These are phyloP conservation scores for Clarias pachynema DNA, from an alignment of 2,797 vertebrate species.

Conservation along the genomic window DNA sequence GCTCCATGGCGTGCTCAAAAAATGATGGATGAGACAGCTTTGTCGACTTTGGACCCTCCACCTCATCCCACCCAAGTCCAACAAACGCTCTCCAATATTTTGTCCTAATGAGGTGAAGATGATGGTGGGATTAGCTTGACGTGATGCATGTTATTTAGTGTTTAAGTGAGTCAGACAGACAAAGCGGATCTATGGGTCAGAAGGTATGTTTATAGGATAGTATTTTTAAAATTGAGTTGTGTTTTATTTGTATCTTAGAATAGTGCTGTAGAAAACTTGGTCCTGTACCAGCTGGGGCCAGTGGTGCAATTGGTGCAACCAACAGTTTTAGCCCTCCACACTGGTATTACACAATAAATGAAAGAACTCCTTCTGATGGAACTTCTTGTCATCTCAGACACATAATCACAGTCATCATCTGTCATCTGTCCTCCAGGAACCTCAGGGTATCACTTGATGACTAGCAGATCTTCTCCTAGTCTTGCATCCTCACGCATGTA, in stretches of 20 bases:
- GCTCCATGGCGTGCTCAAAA: not conserved
- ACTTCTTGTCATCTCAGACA: not conserved
- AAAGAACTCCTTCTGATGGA: not conserved
- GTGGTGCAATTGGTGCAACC: not conserved
- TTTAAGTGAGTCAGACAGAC: not conserved
- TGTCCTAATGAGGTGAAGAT: constrained; percentile 32
- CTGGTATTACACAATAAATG: not conserved
- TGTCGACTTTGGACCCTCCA: not conserved
- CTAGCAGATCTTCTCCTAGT: not conserved
- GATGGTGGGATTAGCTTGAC: not conserved
- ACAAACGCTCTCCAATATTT: not conserved
- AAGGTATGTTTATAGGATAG: not conserved
- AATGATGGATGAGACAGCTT: constrained; percentile 33
- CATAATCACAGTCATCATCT: not conserved
- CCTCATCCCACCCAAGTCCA: not conserved
- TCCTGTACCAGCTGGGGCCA: not conserved
- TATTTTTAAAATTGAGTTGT: not conserved
- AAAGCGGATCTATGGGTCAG: not conserved
- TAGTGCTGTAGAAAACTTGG: not conserved
- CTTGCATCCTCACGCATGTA: not conserved
- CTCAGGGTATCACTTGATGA: not conserved
- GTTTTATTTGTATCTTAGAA: too few relatives aligned
- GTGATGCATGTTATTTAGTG: not conserved
- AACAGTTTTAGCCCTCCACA: not conserved
- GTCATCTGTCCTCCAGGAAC: not conserved